phyloP scores from a whole-genome alignment of 1,140 invertebrate genomes.

The Drosophila azteca region DNA sequence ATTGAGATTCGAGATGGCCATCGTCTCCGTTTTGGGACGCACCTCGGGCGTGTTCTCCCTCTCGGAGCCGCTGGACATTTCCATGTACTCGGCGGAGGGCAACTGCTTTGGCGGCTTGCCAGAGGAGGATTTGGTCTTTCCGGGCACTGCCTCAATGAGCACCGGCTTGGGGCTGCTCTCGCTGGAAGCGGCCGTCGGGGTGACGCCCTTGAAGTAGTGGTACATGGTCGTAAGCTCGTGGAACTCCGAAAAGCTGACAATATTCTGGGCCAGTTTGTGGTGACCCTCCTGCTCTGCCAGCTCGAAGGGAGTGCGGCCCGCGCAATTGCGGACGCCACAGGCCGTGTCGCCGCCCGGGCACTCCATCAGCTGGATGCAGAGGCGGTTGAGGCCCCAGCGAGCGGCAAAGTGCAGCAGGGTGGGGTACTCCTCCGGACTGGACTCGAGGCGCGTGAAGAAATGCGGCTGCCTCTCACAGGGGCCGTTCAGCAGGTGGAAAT shows the following conservation, averaged over 20 bases:
- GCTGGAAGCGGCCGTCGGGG: slow-evolving; percentile 55
- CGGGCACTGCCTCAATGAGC: slow-evolving; percentile 66
- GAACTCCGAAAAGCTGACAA: slow-evolving; percentile 91
- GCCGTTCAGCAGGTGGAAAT: slow-evolving; percentile 89
- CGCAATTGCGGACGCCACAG: slow-evolving; percentile 90
- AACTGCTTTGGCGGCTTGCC: slow-evolving; percentile 64
- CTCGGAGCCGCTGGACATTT: slow-evolving; percentile 82
- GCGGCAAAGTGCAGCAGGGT: slow-evolving; percentile 95
- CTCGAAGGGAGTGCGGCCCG: slow-evolving; percentile 91
- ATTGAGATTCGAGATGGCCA: slow-evolving; percentile 82
- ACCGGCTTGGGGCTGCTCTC: slow-evolving; percentile 57
- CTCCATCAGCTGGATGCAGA: slow-evolving; percentile 92
- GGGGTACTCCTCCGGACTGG: slow-evolving; percentile 90
- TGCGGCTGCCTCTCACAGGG: slow-evolving; percentile 84
- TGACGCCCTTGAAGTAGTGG: slow-evolving; percentile 92
- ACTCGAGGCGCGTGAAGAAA: slow-evolving; percentile 76
- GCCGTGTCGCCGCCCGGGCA: slow-evolving; percentile 92
- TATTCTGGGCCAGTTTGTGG: slow-evolving; percentile 88
- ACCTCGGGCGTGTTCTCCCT: slow-evolving; percentile 74
- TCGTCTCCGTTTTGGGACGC: slow-evolving; percentile 63
- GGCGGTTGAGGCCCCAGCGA: slow-evolving; percentile 91
- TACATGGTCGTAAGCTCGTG: slow-evolving; percentile 93
- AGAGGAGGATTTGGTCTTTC: slow-evolving; percentile 34
- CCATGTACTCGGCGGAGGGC: slow-evolving; percentile 77
- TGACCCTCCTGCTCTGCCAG: slow-evolving; percentile 90